Evolutionary conservation across 1,140 invertebrate genomes (phyloP).

Genomic region (Goniozus legneri): DNA sequence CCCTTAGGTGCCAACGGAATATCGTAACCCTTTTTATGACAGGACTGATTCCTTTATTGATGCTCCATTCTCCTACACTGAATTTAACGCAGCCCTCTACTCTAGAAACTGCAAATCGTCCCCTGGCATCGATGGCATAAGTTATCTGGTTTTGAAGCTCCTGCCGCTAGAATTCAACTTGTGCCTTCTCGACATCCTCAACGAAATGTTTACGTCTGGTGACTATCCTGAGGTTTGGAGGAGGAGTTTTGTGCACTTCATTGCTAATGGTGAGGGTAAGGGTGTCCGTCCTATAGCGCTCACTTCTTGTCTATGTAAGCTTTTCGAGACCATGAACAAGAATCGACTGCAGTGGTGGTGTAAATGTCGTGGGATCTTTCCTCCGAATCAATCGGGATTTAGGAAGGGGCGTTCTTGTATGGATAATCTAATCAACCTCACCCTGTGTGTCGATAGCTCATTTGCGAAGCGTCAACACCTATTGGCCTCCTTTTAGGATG

Average conservation of each 20-base stretch:
- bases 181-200: neutral
- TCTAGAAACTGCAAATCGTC: conserved; percentile 1
- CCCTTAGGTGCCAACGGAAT: neutral
- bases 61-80: conserved; percentile 1
- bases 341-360: neutral
- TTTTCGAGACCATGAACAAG: neutral
- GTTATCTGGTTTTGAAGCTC: conserved; percentile 1
- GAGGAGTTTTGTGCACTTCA: neutral
- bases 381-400: neutral
- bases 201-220: neutral
- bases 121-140: conserved; percentile 10
- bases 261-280: neutral
- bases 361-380: neutral
- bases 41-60: neutral
- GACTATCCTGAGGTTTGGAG: neutral
- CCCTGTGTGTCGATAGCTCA: too few species aligned
- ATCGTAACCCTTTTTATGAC: neutral
- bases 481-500: neutral
- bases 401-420: neutral
- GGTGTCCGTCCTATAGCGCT: neutral
- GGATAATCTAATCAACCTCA: neutral
- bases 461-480: neutral
- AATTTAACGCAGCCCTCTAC: conserved; percentile 5
- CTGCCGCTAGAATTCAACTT: neutral
- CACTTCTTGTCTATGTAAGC: neutral